A percentile compares a stretch with the other conserved stretches of the same genome.
phyloP scores from a whole-genome alignment of 2,113 vertebrate genomes.

The Leptosomus discolor region DNA sequence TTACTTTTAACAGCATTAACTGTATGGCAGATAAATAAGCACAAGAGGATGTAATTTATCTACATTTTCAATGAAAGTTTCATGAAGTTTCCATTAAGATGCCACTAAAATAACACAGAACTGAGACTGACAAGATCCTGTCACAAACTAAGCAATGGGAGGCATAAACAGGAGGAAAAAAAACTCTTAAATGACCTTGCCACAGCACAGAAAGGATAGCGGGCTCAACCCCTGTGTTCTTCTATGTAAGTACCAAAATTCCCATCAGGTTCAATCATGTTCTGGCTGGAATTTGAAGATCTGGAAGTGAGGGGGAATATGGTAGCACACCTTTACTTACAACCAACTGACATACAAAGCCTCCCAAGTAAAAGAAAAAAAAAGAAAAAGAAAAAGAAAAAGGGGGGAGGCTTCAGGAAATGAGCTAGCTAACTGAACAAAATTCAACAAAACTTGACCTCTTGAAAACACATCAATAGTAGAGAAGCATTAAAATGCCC shows the following conservation, averaged over 20 bases:
- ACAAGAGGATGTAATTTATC: neutral
- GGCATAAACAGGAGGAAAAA: neutral
- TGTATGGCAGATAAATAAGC: neutral
- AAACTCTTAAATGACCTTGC: neutral
- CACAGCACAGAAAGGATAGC: neutral
- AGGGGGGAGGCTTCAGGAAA: neutral
- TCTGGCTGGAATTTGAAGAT: neutral
- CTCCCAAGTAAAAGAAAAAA: neutral
- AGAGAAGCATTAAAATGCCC: neutral
- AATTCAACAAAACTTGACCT: neutral
- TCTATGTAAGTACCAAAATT: neutral
- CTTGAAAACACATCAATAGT: neutral
- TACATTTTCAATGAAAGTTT: neutral
- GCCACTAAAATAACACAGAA: neutral
- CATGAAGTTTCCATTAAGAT: neutral
- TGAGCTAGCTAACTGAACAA: neutral
- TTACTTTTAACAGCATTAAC: neutral
- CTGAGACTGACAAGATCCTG: neutral
- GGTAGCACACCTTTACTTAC: neutral
- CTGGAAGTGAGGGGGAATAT: neutral
- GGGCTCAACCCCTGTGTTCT: neutral
- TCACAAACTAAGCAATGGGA: neutral
- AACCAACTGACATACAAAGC: neutral
- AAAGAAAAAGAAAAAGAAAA: neutral
- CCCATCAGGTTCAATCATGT: accelerated